phyloP scores from a whole-genome alignment of 1,140 invertebrate genomes.

The Dreissena rostriformis region DNA sequence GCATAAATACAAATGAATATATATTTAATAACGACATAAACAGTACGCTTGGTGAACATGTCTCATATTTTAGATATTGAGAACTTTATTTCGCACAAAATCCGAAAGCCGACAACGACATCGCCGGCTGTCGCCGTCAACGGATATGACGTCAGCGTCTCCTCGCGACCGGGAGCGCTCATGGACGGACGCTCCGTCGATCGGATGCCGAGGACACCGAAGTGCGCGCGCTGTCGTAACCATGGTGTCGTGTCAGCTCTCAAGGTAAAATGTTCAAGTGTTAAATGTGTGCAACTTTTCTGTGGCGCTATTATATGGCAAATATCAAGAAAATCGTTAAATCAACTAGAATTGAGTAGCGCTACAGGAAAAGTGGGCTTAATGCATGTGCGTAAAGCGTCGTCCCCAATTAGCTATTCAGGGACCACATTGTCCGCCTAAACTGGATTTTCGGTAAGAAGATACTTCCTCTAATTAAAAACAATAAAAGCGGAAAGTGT shows the following conservation, averaged over 20 bases:
- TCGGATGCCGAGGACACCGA: conserved; percentile 43
- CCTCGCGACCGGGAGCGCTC: neutral
- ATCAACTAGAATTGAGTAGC: too few relatives aligned
- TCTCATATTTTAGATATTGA: neutral
- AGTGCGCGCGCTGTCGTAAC: conserved; percentile 49
- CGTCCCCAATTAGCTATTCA: too few relatives aligned
- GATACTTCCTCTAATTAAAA: too few relatives aligned
- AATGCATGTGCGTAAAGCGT: too few relatives aligned
- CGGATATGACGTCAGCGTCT: neutral
- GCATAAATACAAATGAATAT: too few relatives aligned
- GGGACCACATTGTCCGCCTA: too few relatives aligned
- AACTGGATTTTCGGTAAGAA: too few relatives aligned
- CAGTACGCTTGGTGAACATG: neutral
- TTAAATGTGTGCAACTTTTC: neutral
- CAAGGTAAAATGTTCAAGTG: conserved; percentile 28
- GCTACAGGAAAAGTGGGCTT: too few relatives aligned
- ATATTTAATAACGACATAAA: too few relatives aligned
- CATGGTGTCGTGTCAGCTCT: conserved; percentile 49
- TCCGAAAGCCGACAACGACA: conserved; percentile 8
- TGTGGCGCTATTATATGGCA: neutral
- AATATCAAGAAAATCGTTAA: neutral
- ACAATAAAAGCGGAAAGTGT: too few relatives aligned
- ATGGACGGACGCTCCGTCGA: conserved; percentile 14
- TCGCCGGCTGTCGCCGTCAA: neutral
- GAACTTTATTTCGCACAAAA: neutral